phyloP scores from a whole-genome alignment of 2,113 vertebrate species.

The Actenoides lindsayi region DNA sequence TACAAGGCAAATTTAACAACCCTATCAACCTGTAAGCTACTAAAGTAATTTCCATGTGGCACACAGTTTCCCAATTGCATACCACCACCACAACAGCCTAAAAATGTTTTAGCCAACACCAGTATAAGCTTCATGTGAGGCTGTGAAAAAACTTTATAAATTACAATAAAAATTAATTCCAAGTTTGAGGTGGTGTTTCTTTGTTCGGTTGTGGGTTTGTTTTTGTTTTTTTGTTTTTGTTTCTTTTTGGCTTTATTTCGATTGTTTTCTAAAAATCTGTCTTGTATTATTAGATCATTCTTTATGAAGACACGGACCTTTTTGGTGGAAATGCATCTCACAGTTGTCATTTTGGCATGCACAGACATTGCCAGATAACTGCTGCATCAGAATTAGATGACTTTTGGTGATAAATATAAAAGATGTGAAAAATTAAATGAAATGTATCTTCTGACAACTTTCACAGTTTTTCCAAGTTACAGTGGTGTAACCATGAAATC shows the following conservation, averaged over 20 bases:
- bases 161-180: background rate
- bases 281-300: background rate
- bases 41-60: background rate
- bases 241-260: background rate
- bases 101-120: background rate
- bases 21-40: background rate
- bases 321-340: background rate
- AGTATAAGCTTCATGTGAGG: background rate
- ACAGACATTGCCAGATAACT: background rate
- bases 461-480: background rate
- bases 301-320: background rate
- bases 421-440: background rate
- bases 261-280: background rate
- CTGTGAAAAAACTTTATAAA: background rate
- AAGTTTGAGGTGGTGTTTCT: no score
- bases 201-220: no score
- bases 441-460: background rate
- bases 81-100: background rate
- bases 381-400: background rate
- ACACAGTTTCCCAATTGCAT: background rate
- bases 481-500: background rate
- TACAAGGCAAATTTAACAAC: background rate
- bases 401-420: background rate
- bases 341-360: background rate
- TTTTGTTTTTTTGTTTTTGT: background rate